A percentile compares a stretch with the other conserved stretches of the same genome.
These are phyloP conservation scores for Protodeltote pygarga DNA, from an alignment of 2,888 invertebrate genomes.

Conservation along the genomic window DNA sequence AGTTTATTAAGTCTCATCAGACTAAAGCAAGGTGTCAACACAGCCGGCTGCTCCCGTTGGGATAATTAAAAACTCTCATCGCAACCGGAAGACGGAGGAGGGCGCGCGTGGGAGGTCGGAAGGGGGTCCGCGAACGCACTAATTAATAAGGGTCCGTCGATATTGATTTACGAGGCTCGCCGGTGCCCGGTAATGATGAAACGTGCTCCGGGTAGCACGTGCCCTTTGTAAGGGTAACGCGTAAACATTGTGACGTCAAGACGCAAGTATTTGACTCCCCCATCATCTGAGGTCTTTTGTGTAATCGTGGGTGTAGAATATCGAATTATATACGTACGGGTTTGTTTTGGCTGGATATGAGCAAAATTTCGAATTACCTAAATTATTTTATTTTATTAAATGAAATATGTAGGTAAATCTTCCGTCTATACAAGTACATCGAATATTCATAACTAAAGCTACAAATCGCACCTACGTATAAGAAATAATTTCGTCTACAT, in stretches of 20 bases:
- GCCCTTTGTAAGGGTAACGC: constrained; percentile 41
- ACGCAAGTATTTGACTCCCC: constrained; percentile 1
- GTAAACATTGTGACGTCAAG: constrained; percentile 43
- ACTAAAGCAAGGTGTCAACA: constrained; percentile 70
- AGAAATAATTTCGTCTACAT: constrained; percentile 25
- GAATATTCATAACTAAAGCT: too few species aligned
- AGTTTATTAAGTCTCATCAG: constrained; percentile 60
- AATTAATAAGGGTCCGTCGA: constrained; percentile 86
- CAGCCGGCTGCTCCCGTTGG: constrained; percentile 59
- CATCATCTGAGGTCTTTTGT: constrained; percentile 14
- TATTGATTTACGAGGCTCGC: constrained; percentile 84
- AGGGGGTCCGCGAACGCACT: constrained; percentile 77
- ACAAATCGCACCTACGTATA: too few species aligned
- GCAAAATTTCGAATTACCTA: constrained; percentile 3
- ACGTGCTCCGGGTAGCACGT: constrained; percentile 47
- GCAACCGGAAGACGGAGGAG: constrained; percentile 52
- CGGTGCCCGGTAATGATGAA: constrained; percentile 49
- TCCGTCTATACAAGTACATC: too few species aligned
- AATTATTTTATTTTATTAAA: too few species aligned
- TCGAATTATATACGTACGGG: constrained; percentile 4
- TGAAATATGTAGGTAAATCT: too few species aligned
- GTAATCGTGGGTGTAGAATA: constrained; percentile 27
- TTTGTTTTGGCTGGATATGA: constrained; percentile 2
- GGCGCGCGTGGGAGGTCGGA: constrained; percentile 35
- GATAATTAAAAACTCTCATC: constrained; percentile 84